Evolutionary conservation across 2,113 vertebrate genomes (phyloP), one percentile per base, ranked within the genome.

Genomic region (Indri indri): DNA sequence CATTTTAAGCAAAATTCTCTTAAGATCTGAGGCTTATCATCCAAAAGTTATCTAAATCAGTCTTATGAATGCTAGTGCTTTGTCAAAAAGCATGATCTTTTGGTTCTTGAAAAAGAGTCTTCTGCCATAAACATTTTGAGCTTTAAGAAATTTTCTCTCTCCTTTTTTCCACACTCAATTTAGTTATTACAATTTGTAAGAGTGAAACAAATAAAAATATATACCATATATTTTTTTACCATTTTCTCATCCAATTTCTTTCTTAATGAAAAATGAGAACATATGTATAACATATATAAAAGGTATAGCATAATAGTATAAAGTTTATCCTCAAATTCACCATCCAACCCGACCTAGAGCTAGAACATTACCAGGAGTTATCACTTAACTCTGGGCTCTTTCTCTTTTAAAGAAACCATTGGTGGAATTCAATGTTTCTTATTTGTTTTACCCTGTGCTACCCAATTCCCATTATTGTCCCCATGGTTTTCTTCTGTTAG

Each of bases 1-100:
- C 9, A 54, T 77, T 77, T 94, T 73, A 84, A 71, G 80, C 6
- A 87, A 3, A 77, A 57, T 87, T 97, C n/a, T 97, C 16, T 63
- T 20, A 79, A 52, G 16, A 40, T 7, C 34, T 71, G 57, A 80
- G 37, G 14, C 1, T 8, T 76, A 73, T 68, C 59, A 76, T 30
- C 32, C 9, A 47, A 86, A 89, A 68, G 4, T 34, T 88, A 87
- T 66, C 79, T 90, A 76, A 61, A 70, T 85, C 37, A 76, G 45
- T 88, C 22, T 90, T 81, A 57, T 0, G 76, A 54, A 90, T 66
- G 34, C 16, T 45, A 42, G 14, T 40, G 34, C 14, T 88, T 71
- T 76, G 14, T 65, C 34, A 32, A 25, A 80, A 95, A 73, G 16
- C 14, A 42, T 76, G 25, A 61, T 63, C 30, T 40, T 40, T 0